Evolutionary conservation across 2,797 vertebrate species (phyloP).

Genomic region (Cryptoblepharus egeriae): DNA sequence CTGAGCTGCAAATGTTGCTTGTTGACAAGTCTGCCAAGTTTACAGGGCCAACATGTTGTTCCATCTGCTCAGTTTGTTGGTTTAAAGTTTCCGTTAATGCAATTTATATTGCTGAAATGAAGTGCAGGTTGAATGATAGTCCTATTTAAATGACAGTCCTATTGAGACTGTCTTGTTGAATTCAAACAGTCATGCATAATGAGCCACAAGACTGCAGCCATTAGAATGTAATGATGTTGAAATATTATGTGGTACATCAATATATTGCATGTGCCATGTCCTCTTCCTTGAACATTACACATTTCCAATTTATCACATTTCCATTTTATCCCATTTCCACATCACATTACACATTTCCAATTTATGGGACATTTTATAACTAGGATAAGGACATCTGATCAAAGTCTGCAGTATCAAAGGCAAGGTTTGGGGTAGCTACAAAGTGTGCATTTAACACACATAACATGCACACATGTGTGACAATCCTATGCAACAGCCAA

Average conservation of each 20-base stretch:
- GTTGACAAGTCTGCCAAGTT: neutral
- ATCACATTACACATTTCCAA: neutral
- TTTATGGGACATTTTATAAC: neutral
- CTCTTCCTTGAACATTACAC: neutral
- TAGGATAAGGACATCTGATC: neutral
- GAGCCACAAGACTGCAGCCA: neutral
- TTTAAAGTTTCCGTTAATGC: neutral
- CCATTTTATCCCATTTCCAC: too few relatives aligned
- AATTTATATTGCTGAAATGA: neutral
- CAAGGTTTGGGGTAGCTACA: too few relatives aligned
- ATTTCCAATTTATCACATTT: too few relatives aligned
- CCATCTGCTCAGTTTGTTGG: neutral
- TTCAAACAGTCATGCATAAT: neutral
- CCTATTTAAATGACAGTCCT: too few relatives aligned
- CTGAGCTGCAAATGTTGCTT: neutral
- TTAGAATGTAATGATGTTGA: neutral
- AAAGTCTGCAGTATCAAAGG: neutral
- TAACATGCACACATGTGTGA: too few relatives aligned
- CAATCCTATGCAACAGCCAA: too few relatives aligned
- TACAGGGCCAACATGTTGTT: neutral
- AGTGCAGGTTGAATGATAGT: too few relatives aligned
- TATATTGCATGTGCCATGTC: neutral
- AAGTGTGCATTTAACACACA: too few relatives aligned
- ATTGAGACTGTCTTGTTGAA: neutral
- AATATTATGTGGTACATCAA: too few relatives aligned